Conservation (phyloP, 92 coral and sea anemone genomes). For the Porites cylindrica region DNA sequence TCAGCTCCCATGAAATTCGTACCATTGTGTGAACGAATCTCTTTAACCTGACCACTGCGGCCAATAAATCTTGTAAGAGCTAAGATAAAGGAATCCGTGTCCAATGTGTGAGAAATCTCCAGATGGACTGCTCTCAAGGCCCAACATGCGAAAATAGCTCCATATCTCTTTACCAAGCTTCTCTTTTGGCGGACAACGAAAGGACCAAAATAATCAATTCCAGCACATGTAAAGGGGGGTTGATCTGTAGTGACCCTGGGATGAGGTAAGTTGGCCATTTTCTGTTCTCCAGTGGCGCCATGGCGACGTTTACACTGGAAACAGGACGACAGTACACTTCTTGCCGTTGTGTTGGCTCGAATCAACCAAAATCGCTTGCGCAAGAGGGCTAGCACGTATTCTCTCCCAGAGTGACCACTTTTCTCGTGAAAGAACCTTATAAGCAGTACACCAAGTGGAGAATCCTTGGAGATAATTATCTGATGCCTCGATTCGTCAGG, state of each 20-base stretch:
- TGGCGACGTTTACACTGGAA: slow-evolving; percentile 33
- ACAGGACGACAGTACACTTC: slow-evolving; percentile 33
- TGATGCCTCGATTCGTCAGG: slow-evolving; percentile 52
- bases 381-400: slow-evolving; percentile 46
- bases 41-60: slow-evolving; percentile 34
- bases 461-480: slow-evolving; percentile 44
- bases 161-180: slow-evolving; percentile 4
- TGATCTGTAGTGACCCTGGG: background rate
- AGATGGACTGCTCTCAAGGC: slow-evolving; percentile 29
- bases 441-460: slow-evolving; percentile 30
- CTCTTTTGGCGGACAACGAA: slow-evolving; percentile 2
- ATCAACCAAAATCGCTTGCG: slow-evolving; percentile 50
- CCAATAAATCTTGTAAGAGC: slow-evolving; percentile 28
- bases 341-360: slow-evolving; percentile 22
- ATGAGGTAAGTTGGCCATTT: too few species aligned
- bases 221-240: background rate
- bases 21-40: background rate
- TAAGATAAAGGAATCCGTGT: slow-evolving; percentile 26
- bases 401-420: slow-evolving; percentile 68
- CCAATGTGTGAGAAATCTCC: slow-evolving; percentile 32
- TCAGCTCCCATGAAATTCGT: background rate
- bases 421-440: too few species aligned
- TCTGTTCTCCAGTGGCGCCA: too few species aligned
- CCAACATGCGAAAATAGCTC: slow-evolving; percentile 20
- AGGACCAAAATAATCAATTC: slow-evolving; percentile 20